These are phyloP conservation scores for Steatocranus sp. DNA, from an alignment of 2,797 vertebrate species.

Conservation along the genomic window DNA sequence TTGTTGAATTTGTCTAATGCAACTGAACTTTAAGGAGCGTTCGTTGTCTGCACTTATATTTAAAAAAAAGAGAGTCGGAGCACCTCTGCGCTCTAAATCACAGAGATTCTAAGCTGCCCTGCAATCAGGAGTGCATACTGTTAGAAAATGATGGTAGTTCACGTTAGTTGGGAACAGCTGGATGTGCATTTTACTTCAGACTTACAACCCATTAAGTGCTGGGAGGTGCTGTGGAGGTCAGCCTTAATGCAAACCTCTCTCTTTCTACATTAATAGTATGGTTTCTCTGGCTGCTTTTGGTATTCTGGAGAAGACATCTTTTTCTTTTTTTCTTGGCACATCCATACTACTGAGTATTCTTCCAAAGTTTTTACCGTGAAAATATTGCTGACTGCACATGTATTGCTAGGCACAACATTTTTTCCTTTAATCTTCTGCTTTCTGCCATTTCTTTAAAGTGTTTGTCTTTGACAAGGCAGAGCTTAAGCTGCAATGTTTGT, in stretches of 20 bases:
- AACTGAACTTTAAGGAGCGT: neutral
- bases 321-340: neutral
- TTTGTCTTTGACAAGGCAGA: neutral
- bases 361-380: neutral
- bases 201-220: neutral
- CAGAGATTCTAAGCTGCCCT: neutral
- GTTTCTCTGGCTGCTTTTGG: neutral
- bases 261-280: neutral
- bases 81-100: neutral
- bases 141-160: neutral
- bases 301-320: neutral
- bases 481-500: neutral
- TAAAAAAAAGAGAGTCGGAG: neutral
- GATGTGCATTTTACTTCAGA: neutral
- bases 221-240: neutral
- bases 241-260: neutral
- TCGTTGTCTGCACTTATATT: neutral
- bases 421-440: neutral
- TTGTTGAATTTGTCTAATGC: neutral
- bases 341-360: neutral
- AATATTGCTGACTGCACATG: neutral
- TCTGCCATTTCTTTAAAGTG: neutral
- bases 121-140: slow-evolving; percentile 1
- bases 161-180: slow-evolving; percentile 8
- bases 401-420: neutral